phyloP scores from a whole-genome alignment of 1,140 invertebrate species.

The Archegozetes longisetosus region DNA sequence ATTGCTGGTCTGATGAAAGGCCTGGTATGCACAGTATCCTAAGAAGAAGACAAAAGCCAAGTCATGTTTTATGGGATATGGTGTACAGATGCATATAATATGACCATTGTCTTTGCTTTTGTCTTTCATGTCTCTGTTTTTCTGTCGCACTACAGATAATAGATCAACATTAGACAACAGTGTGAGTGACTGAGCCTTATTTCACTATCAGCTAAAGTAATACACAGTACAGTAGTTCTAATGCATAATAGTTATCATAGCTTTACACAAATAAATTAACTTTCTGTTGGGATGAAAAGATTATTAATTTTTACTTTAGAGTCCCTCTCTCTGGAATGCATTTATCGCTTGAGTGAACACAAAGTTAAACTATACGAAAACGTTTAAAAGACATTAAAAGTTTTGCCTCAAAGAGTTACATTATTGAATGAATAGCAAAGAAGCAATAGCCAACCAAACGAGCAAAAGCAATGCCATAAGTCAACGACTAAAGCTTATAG shows the following conservation, averaged over 20 bases:
- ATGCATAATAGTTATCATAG: not conserved
- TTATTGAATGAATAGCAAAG: not conserved
- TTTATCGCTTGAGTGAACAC: not conserved
- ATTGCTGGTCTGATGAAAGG: not conserved
- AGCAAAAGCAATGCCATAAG: not conserved
- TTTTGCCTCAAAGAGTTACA: conserved; percentile 2
- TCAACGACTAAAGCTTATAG: conserved; percentile 1
- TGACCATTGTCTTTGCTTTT: not conserved
- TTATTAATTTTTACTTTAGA: conserved; percentile 1
- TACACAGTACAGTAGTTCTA: too few relatives aligned
- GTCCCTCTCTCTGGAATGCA: not conserved
- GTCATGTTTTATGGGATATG: not conserved
- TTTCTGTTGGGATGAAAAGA: conserved; percentile 1
- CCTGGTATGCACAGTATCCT: not conserved
- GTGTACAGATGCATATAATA: not conserved
- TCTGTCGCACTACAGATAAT: too few relatives aligned
- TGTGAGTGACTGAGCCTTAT: too few relatives aligned
- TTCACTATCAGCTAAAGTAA: too few relatives aligned
- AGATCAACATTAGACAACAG: too few relatives aligned
- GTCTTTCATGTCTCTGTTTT: not conserved
- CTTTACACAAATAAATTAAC: not conserved
- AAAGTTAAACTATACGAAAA: conserved; percentile 4
- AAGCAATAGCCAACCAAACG: not conserved
- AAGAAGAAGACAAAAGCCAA: not conserved
- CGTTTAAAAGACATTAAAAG: conserved; percentile 5